Evolutionary conservation across 1,140 invertebrate genomes (phyloP), one percentile per base, ranked within the genome.

Genomic region (Platyscapa corneri): DNA sequence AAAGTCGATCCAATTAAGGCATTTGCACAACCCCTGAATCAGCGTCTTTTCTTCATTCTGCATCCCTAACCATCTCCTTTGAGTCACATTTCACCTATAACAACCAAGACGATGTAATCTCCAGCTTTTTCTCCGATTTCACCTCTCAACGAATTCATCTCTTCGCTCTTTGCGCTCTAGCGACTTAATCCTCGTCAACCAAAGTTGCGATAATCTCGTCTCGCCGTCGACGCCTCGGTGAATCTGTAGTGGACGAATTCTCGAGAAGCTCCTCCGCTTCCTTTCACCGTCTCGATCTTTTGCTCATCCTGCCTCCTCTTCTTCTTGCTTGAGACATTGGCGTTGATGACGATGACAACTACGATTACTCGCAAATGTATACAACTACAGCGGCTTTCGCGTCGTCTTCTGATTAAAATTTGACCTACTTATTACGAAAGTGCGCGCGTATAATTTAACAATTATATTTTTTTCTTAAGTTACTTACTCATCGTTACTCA

Each of bases 111-210:
- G 32, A 56, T 18, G 34, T 79, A 79, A 79, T 81, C 42, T 46
- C 39, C 1, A 8, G 23, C 56, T 27, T 16, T 53, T 67, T 70
- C 64, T 30, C 39, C 39, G 10, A 42, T 67, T 81, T 20, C 20
- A 1, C 5, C 78, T 42, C 42, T 32, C 64, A 14, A 60, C n/a
- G 46, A 32, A 49, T 49, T 60, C 81, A 34, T 39, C 70, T 37
- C 81, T 42, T 37, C 32, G 84, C 84, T 87, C 83, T 84, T 81
- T 80, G 72, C 83, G 79, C 85, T 86, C 65, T 32, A 76, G 65
- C 80, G 83, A 88, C 85, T 88, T 87, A 85, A 86, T 89, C 30
- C 70, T 37, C 56, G 86, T 86, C 79, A 74, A 77, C 30, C 18
- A 77, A 83, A 42, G 81, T 77, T 46, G 76, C 53, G 46, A 74